A percentile compares a stretch with the other conserved stretches of the same genome.
Conservation (phyloP, 2,888 invertebrate species). For the Cotesia congregata region DNA sequence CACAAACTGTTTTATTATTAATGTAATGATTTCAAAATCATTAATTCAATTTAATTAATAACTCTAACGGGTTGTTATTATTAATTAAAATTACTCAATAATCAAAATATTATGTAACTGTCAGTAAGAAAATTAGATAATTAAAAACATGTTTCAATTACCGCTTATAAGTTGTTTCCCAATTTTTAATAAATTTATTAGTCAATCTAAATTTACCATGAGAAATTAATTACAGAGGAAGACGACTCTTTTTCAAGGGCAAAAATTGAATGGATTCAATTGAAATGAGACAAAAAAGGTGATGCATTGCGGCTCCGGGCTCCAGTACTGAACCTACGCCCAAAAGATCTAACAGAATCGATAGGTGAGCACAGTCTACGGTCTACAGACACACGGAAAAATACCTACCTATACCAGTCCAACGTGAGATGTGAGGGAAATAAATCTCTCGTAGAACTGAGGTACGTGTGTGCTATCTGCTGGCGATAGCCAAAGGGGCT, state of each 20-base stretch:
- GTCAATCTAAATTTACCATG: background rate
- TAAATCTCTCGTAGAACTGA: conserved; percentile 30
- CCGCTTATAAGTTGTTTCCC: background rate
- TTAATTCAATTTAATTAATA: background rate
- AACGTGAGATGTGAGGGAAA: conserved; percentile 19
- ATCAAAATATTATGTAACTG: background rate
- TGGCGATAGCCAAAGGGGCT: conserved; percentile 40
- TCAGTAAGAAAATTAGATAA: background rate
- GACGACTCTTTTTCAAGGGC: too few relatives aligned
- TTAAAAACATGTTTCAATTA: background rate
- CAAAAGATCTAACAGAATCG: conserved; percentile 34
- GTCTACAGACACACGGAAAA: conserved; percentile 28
- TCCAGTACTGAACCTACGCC: conserved; percentile 12
- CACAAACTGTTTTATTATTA: background rate
- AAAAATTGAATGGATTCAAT: background rate
- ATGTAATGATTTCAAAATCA: background rate
- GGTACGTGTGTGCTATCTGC: conserved; percentile 23
- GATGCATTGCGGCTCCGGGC: conserved; percentile 12
- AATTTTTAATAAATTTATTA: background rate
- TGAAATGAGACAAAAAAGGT: background rate
- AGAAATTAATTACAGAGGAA: too few relatives aligned
- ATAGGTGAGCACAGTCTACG: conserved; percentile 20
- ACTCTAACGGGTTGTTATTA: background rate
- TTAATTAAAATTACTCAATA: background rate
- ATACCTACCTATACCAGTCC: conserved; percentile 20